Conservation (phyloP, 2,888 invertebrate species). For the Zaprionus bogoriensis region DNA sequence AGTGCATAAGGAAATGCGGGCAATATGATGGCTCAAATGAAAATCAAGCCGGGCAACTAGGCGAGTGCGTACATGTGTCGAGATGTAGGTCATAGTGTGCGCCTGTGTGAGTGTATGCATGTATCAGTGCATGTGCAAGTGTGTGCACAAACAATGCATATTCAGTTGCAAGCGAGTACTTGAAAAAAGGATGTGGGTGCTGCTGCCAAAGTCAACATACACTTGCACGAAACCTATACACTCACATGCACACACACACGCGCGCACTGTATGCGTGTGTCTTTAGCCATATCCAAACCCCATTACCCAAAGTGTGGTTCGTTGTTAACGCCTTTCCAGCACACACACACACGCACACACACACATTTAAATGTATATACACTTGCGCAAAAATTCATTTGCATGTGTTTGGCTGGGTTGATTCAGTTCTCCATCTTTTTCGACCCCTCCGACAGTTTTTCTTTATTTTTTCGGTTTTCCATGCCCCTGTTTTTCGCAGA, state of each 20-base stretch:
- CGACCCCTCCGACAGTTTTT: conserved; percentile 8
- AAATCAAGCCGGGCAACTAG: conserved; percentile 57
- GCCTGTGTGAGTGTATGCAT: conserved; percentile 8
- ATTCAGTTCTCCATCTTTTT: conserved; percentile 33
- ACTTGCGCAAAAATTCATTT: conserved; percentile 8
- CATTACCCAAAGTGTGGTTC: conserved; percentile 72
- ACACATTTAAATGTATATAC: not conserved
- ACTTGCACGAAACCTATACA: conserved; percentile 44
- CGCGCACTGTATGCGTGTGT: conserved; percentile 10
- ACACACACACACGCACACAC: conserved; percentile 3
- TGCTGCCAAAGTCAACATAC: conserved; percentile 64
- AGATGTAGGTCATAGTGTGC: conserved; percentile 45
- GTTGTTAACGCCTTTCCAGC: conserved; percentile 65
- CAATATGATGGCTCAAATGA: conserved; percentile 53
- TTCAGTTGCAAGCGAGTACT: conserved; percentile 31
- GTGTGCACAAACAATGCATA: conserved; percentile 44
- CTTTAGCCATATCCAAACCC: conserved; percentile 43
- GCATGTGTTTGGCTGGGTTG: conserved; percentile 43
- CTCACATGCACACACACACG: conserved; percentile 37
- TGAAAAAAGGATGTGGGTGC: conserved; percentile 39
- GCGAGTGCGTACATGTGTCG: conserved; percentile 39
- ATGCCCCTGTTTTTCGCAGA: conserved; percentile 18
- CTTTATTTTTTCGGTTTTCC: conserved; percentile 8
- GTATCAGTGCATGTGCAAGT: conserved; percentile 12
- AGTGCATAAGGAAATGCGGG: conserved; percentile 56